Evolutionary conservation across 2,888 invertebrate species (phyloP), one percentile per base, ranked within the genome.

Genomic region (Mimachlamys varia): DNA sequence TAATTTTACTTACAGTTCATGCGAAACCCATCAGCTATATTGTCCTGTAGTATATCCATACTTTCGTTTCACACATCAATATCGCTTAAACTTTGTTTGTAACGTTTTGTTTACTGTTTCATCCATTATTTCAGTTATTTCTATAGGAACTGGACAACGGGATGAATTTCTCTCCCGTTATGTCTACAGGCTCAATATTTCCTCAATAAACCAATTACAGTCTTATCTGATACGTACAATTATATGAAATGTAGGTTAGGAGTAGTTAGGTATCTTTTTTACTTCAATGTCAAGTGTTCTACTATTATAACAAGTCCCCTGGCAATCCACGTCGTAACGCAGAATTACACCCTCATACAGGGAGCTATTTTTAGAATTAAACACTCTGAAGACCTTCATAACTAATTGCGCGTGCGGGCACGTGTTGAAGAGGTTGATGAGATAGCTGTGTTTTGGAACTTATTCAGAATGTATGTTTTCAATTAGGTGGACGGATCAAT

Each of bases 401-500:
- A 58, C 22, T 58, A 58, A 58, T 58, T 58, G 58, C 58, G 58
- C 58, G 58, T 58, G 58, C 22, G 58, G 58, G 58, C 58, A 58
- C 58, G 58, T 58, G 58, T 58, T 58, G 58, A 58, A 19, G 3
- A n/a, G n/a, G 1, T 58, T 58, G 22, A 7, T 58, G 22, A 4
- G 58, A 58, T 58, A 58, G 58, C 22, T n/a, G 58, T 22, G 19
- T 19, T 58, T n/a, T 58, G 58, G 33, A 76, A 76, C 33, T 27
- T 76, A 76, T 76, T 76, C 33, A 76, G 76, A 76, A 76, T 76
- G 76, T 33, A 33, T 76, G 76, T 76, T 76, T 76, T 76, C 76
- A 76, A 76, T 76, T 76, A 76, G 15, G 33, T 76, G 27, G 76
- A 12, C 33, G 76, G 33, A 76, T 76, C 76, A 76, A 76, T 33